Evolutionary conservation across 1,140 invertebrate species (phyloP), one percentile per base, ranked within the genome.

Genomic region (Zaprionus ghesquierei): DNA sequence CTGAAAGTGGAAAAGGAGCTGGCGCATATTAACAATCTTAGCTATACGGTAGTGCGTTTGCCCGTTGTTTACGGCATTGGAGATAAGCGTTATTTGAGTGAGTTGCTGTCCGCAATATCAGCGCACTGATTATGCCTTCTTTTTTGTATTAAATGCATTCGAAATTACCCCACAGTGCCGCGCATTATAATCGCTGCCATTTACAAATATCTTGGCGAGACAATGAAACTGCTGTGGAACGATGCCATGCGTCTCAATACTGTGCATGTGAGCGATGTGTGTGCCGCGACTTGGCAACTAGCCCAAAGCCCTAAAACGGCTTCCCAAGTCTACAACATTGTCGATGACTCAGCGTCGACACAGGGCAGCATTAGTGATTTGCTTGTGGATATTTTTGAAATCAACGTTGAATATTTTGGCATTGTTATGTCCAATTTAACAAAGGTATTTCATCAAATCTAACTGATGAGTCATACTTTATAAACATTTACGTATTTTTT

Each of bases 201-300:
- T 71, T 98, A 98, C 92, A 97, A 97, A 81, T 95, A 98, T 91
- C 93, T 98, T 4, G 94, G 94, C 49, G 96, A 98, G 93, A 97
- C 96, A 89, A 98, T 98, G 97, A 97, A 98, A 92, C 93, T 98
- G 46, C 93, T 98, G 25, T 98, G 97, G 97, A 96, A 95, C 59
- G 94, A 95, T 38, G 95, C 97, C 63, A 93, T 98, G 54, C 94
- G 95, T 79, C 95, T 98, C 93, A 97, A 98, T 91, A 98, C 97
- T 1, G 94, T 98, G 35, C 97, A 98, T 92, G 96, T 98, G 0
- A 91, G 93, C 41, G 98, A 98, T 93, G 92, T 98, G 10, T 96
- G 94, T 89, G 93, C 95, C 64, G 97, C 97, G 33, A 94, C 97
- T 70, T 97, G 96, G 95, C 81, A 92, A 22, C 78, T 94, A 27